phyloP scores from a whole-genome alignment of 2,888 invertebrate species.

The Clanis bilineata region DNA sequence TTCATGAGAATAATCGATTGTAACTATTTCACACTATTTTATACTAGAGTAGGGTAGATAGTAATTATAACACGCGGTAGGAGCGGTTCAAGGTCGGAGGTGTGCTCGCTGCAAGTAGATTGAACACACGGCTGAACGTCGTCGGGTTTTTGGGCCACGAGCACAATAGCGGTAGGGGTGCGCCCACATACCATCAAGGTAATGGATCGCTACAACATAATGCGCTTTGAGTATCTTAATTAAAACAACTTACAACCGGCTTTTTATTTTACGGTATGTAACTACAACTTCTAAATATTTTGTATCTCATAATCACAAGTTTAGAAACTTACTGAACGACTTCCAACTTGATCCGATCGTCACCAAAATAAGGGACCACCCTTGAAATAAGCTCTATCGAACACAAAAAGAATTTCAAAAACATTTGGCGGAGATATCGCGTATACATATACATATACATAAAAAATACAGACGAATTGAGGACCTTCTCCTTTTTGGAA shows the following conservation, averaged over 20 bases:
- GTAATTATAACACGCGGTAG: slow-evolving; percentile 3
- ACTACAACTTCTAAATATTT: too few relatives aligned
- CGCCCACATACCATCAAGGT: slow-evolving; percentile 19
- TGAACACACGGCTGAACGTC: slow-evolving; percentile 34
- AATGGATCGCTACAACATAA: background rate
- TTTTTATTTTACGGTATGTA: too few relatives aligned
- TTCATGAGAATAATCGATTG: slow-evolving; percentile 7
- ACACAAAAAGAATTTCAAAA: too few relatives aligned
- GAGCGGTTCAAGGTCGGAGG: slow-evolving; percentile 30
- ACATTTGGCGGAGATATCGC: too few relatives aligned
- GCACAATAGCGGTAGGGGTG: slow-evolving; percentile 40
- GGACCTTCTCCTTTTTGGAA: too few relatives aligned
- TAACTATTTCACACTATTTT: background rate
- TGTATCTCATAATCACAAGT: too few relatives aligned
- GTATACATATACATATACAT: too few relatives aligned
- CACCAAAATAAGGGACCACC: too few relatives aligned
- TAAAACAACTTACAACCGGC: background rate
- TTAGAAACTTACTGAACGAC: too few relatives aligned
- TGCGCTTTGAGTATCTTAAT: background rate
- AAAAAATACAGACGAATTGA: too few relatives aligned
- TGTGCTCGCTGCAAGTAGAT: slow-evolving; percentile 21
- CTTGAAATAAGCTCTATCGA: too few relatives aligned
- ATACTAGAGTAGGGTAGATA: slow-evolving; percentile 4
- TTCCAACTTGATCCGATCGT: too few relatives aligned
- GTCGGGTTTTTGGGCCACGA: slow-evolving; percentile 40